A percentile compares a stretch with the other conserved stretches of the same genome.
phyloP scores from a whole-genome alignment of 2,888 invertebrate species.

The Euzetes globulus region DNA sequence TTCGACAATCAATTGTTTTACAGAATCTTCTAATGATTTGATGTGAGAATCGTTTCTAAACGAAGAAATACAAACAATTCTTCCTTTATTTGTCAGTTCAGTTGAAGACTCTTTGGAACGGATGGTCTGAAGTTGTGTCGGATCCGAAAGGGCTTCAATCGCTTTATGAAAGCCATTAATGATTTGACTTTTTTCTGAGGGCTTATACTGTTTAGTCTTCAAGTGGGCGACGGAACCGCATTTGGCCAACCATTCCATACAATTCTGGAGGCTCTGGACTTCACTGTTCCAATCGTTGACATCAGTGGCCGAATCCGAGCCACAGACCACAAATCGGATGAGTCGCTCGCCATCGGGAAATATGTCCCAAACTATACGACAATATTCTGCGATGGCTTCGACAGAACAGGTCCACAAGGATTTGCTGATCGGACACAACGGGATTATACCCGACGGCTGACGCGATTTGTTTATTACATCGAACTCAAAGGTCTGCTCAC shows the following conservation, averaged over 20 bases:
- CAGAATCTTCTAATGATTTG: slow-evolving; percentile 7
- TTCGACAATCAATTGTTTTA: slow-evolving; percentile 26
- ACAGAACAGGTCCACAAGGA: slow-evolving; percentile 93
- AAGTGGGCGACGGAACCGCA: slow-evolving; percentile 4
- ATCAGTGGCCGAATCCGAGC: background rate
- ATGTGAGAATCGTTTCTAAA: slow-evolving; percentile 31
- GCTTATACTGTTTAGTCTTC: slow-evolving; percentile 3
- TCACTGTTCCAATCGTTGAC: slow-evolving; percentile 34
- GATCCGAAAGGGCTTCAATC: slow-evolving; percentile 21
- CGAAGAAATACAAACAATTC: slow-evolving; percentile 29
- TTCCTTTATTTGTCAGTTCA: slow-evolving; percentile 22
- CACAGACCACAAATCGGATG: slow-evolving; percentile 42
- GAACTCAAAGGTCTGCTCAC: slow-evolving; percentile 72
- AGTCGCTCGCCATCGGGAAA: slow-evolving; percentile 83
- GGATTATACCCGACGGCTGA: slow-evolving; percentile 58
- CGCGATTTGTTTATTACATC: slow-evolving; percentile 63
- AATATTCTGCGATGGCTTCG: slow-evolving; percentile 90
- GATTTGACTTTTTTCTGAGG: background rate
- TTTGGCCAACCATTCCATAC: slow-evolving; percentile 21
- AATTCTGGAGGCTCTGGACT: slow-evolving; percentile 34
- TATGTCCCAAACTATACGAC: slow-evolving; percentile 93
- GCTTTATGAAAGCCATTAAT: slow-evolving; percentile 26
- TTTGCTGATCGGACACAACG: slow-evolving; percentile 76
- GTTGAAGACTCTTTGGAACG: background rate
- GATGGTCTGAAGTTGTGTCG: slow-evolving; percentile 4